Percentiles rank a stretch among this genome's conserved stretches.
Evolutionary conservation across 2,888 invertebrate genomes (phyloP).

Genomic region (Drosophila gaucha): DNA sequence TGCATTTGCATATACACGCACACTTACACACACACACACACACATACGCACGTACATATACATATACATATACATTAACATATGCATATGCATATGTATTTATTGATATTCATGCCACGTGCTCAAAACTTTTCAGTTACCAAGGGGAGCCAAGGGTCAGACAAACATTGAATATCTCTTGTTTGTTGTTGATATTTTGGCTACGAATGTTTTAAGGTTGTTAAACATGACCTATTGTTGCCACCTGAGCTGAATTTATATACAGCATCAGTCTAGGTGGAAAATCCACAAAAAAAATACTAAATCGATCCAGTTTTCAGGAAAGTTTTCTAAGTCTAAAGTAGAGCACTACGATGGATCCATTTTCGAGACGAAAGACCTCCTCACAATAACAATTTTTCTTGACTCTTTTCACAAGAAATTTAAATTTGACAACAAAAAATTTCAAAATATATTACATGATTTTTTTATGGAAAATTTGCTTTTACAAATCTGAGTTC

Average conservation of each 20-base stretch:
- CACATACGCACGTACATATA: constrained; percentile 2
- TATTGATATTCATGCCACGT: constrained; percentile 33
- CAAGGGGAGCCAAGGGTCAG: not conserved
- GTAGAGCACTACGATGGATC: too few relatives aligned
- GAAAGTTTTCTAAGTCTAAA: too few relatives aligned
- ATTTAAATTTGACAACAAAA: too few relatives aligned
- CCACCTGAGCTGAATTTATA: not conserved
- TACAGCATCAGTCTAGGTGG: not conserved
- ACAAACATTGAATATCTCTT: not conserved
- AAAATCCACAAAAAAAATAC: too few relatives aligned
- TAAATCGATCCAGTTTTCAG: too few relatives aligned
- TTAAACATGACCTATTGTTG: constrained; percentile 2
- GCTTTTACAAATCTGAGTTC: too few relatives aligned
- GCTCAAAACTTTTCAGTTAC: not conserved
- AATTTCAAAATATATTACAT: too few relatives aligned
- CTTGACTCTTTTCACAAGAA: too few relatives aligned
- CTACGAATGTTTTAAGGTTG: too few relatives aligned
- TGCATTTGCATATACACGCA: constrained; percentile 20
- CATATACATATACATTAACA: not conserved
- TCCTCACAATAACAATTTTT: too few relatives aligned
- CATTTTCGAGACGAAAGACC: too few relatives aligned
- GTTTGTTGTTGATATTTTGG: not conserved
- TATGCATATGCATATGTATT: constrained; percentile 10
- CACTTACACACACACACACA: not conserved
- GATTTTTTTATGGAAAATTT: too few relatives aligned